A percentile compares a stretch with the other conserved stretches of the same genome.
These are phyloP conservation scores for Onthophagus sagittarius DNA, from an alignment of 2,888 invertebrate genomes.

Conservation along the genomic window DNA sequence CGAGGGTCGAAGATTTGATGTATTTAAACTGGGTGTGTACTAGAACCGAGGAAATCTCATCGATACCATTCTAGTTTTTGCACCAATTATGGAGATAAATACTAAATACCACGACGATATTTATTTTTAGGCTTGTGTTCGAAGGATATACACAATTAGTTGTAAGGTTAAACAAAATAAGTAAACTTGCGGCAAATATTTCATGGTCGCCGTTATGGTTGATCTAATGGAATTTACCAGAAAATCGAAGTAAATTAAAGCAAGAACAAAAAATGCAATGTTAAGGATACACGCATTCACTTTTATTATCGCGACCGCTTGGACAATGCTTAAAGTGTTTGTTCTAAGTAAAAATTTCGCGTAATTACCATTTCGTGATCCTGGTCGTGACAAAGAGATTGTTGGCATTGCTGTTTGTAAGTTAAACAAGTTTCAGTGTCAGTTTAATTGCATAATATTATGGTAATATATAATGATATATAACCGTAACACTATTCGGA, in stretches of 20 bases:
- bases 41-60: background rate
- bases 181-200: background rate
- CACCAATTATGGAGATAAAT: background rate
- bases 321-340: background rate
- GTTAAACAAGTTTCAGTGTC: background rate
- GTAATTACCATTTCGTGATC: background rate
- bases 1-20: background rate
- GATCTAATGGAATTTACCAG: background rate
- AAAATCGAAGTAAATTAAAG: background rate
- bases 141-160: background rate
- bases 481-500: background rate
- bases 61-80: background rate
- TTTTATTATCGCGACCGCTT: background rate
- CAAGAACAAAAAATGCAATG: background rate
- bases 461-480: background rate
- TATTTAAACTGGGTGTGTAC: background rate
- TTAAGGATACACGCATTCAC: background rate
- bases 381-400: background rate
- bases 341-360: background rate
- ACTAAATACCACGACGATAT: background rate
- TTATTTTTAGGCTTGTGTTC: background rate
- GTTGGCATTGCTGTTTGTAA: background rate
- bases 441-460: background rate
- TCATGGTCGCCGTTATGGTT: background rate
- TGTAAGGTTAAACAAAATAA: background rate